Evolutionary conservation across 2,797 vertebrate genomes (phyloP), one percentile per base, ranked within the genome.

Genomic region (Sebastes trivittatus): DNA sequence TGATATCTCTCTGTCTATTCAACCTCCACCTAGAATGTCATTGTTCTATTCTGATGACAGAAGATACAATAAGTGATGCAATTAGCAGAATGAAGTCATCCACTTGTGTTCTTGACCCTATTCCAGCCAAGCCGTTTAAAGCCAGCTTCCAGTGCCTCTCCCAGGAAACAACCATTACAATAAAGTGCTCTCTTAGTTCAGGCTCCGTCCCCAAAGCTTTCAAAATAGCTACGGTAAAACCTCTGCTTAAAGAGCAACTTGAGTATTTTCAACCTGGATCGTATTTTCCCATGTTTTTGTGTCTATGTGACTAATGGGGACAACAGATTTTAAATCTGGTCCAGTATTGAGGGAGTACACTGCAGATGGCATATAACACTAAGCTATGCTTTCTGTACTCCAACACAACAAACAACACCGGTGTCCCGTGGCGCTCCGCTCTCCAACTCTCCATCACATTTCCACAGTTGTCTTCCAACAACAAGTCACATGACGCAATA

Each of bases 1-100:
- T 27, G 38, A 34, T 46, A 76, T 75, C n/a, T 77, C 59, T 16
- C 36, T 61, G 75, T 77, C 68, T n/a, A 32, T 1, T 76, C 58
- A 85, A 89, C 80, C 60, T 83, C 67, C 55, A 70, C 66, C 75
- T 25, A 32, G 3, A 78, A 62, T 87, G 80, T 74, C 75, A 81
- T 80, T 56, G 46, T 69, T 69, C 64, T 75, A 86, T 86, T 86
- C 82, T 77, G 87, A 91, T 82, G 86, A 92, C 82, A 88, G 81
- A 89, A 87, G 89, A 92, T 88, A 89, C 83, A 92, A 91, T 93
- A 80, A 88, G 82, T 22, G 87, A 52, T 80, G 87, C 81, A 91
- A 91, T 93, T 92, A 93, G 82, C 60, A 72, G 70, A 72, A 86
- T 81, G 82, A 86, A 91, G 83, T 88, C 83, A 82, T 89, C 78